A percentile compares a stretch with the other conserved stretches of the same genome.
Conservation (phyloP, 2,888 invertebrate genomes). For the Drosophila kambysellisi region DNA sequence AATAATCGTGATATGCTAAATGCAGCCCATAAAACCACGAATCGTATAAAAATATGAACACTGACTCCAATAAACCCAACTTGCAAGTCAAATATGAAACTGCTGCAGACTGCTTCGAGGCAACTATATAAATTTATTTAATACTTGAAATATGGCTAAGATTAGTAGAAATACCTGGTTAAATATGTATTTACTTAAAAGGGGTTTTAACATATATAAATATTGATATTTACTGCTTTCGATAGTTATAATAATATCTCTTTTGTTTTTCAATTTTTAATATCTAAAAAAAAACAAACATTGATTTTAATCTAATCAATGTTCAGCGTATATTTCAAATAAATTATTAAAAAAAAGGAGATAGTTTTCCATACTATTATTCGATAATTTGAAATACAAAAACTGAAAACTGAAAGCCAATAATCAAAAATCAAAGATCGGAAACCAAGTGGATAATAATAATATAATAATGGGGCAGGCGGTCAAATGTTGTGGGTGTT, state of each 20-base stretch:
- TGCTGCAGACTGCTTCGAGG: neutral
- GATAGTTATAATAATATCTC: neutral
- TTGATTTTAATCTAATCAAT: neutral
- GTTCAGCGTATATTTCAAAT: neutral
- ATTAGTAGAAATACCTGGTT: neutral
- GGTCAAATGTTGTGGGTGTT: conserved; percentile 45
- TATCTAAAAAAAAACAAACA: neutral
- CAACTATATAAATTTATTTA: neutral
- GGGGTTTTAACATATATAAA: too few species aligned
- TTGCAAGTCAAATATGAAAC: neutral
- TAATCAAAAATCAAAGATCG: conserved; percentile 17
- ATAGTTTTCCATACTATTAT: neutral
- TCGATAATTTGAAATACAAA: neutral
- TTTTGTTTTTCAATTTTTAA: neutral
- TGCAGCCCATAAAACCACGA: neutral
- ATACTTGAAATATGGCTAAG: neutral
- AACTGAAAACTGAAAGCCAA: conserved; percentile 12
- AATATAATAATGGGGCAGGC: conserved; percentile 24
- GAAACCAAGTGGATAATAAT: conserved; percentile 53
- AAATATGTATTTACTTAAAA: neutral
- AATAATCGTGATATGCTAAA: neutral
- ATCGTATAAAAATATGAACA: neutral
- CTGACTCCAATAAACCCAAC: neutral
- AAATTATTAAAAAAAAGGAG: neutral
- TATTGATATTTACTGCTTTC: neutral